Evolutionary conservation across 2,888 invertebrate species (phyloP).

Genomic region (Cyclophora punctaria): DNA sequence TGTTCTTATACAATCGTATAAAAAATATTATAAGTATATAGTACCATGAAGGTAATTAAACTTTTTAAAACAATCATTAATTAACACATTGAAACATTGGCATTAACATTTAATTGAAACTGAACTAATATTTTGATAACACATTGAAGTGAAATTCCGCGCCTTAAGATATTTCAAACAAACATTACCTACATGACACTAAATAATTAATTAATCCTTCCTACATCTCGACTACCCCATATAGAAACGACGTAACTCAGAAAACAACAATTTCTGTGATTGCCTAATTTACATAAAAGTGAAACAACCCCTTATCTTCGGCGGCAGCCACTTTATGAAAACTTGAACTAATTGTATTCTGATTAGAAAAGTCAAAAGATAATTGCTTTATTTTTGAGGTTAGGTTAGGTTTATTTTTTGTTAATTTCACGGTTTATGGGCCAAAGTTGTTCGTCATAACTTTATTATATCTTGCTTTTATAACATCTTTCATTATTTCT

Average conservation of each 20-base stretch:
- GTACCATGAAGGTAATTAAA: too few species aligned
- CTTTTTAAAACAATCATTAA: too few species aligned
- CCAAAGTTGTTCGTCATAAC: conserved; percentile 18
- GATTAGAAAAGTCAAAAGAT: conserved; percentile 36
- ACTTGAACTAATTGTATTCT: conserved; percentile 66
- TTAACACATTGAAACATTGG: too few species aligned
- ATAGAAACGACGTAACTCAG: conserved; percentile 31
- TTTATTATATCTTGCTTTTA: conserved; percentile 28
- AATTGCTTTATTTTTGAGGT: too few species aligned
- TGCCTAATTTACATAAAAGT: conserved; percentile 63
- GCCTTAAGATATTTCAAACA: too few species aligned
- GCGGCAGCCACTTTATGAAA: conserved; percentile 64
- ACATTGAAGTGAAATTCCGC: too few species aligned
- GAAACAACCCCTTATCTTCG: conserved; percentile 58
- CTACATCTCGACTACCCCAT: not conserved
- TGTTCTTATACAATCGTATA: too few species aligned
- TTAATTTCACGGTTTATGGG: conserved; percentile 1
- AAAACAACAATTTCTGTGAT: conserved; percentile 41
- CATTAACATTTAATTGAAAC: too few species aligned
- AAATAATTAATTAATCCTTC: not conserved
- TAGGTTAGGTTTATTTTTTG: too few species aligned
- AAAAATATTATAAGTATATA: too few species aligned
- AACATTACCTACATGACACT: not conserved
- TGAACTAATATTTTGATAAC: too few species aligned
- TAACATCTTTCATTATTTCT: too few species aligned